These are phyloP conservation scores for Lepidurus couesii DNA, from an alignment of 1,140 invertebrate species.

Conservation along the genomic window DNA sequence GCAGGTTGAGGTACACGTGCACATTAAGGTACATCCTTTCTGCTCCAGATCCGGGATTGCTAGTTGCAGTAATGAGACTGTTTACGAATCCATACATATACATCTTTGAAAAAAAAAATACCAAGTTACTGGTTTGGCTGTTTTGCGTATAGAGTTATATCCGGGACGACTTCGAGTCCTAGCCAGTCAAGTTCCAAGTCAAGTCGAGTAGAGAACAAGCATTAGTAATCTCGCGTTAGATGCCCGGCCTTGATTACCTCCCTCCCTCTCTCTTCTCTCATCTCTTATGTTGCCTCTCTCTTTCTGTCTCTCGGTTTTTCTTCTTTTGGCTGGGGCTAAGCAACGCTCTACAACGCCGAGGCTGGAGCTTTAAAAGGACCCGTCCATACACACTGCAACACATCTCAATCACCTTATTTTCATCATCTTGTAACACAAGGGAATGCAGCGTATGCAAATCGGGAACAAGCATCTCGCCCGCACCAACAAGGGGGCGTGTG, in stretches of 20 bases:
- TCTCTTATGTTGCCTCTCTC: not conserved
- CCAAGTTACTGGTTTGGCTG: not conserved
- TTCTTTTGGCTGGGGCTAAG: not conserved
- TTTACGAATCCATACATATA: not conserved
- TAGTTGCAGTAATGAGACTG: not conserved
- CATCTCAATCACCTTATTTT: constrained; percentile 22
- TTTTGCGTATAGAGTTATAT: constrained; percentile 12
- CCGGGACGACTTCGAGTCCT: not conserved
- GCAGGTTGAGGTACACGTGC: no score
- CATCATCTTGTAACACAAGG: constrained; percentile 15
- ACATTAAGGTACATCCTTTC: no score
- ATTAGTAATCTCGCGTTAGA: constrained; percentile 19
- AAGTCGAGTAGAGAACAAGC: constrained; percentile 1
- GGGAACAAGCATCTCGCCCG: constrained; percentile 16
- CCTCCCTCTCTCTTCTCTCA: not conserved
- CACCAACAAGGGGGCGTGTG: constrained; percentile 13
- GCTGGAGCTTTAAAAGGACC: not conserved
- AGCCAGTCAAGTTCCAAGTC: not conserved
- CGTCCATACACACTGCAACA: not conserved
- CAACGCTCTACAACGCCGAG: no score
- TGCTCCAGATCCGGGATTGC: no score
- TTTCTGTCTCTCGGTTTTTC: not conserved
- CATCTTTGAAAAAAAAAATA: not conserved
- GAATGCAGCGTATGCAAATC: constrained; percentile 19
- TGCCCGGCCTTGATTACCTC: constrained; percentile 20